phyloP scores from a whole-genome alignment of 2,888 invertebrate species.

The Aphodius granarius region DNA sequence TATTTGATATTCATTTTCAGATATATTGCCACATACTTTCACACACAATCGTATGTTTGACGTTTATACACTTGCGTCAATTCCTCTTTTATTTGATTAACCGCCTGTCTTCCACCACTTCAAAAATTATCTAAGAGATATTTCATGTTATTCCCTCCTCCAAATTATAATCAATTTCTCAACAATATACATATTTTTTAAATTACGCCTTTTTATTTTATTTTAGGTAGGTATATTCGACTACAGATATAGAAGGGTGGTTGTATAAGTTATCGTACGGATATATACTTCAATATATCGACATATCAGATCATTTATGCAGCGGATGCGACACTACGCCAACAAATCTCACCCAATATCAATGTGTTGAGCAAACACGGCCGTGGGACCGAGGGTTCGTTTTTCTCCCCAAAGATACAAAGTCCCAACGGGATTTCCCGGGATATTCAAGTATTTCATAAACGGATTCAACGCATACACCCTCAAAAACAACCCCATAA shows the following conservation, averaged over 20 bases:
- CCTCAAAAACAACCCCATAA: neutral
- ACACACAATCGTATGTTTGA: too few relatives aligned
- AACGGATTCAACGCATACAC: neutral
- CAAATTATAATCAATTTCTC: too few relatives aligned
- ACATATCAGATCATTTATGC: neutral
- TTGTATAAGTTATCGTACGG: neutral
- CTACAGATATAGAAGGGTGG: neutral
- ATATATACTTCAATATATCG: neutral
- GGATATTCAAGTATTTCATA: neutral
- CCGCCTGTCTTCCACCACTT: too few relatives aligned
- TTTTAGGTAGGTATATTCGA: too few relatives aligned
- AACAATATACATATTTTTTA: too few relatives aligned
- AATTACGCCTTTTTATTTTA: too few relatives aligned
- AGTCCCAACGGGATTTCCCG: neutral
- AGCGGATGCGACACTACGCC: neutral
- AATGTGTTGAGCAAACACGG: neutral
- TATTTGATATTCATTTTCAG: too few relatives aligned
- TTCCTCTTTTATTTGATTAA: too few relatives aligned
- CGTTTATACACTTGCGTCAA: too few relatives aligned
- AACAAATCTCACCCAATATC: neutral
- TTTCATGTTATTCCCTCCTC: too few relatives aligned
- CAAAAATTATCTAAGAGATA: too few relatives aligned
- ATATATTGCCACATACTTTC: too few relatives aligned
- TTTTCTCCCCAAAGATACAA: neutral
- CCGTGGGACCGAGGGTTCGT: neutral